These are phyloP conservation scores for Unio pictorum DNA, from an alignment of 2,888 invertebrate species.

Conservation along the genomic window DNA sequence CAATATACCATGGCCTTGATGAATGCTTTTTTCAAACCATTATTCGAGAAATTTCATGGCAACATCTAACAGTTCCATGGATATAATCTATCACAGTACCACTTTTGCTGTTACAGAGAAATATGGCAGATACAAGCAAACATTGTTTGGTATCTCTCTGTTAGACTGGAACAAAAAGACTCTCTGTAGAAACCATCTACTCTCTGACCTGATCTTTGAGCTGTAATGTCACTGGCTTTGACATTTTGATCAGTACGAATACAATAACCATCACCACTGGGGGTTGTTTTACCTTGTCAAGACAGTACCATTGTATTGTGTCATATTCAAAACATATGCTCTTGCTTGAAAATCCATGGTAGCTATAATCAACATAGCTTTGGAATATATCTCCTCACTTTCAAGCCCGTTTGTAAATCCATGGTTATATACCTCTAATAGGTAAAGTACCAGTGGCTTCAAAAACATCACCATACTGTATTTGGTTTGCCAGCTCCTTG, in stretches of 20 bases:
- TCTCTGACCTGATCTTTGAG: conserved; percentile 3
- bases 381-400: conserved; percentile 4
- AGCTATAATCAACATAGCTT: conserved; percentile 13
- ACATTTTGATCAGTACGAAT: conserved; percentile 8
- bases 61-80: conserved; percentile 26
- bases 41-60: conserved; percentile 14
- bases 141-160: background rate
- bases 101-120: conserved; percentile 13
- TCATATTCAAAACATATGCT: conserved; percentile 23
- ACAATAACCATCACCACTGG: conserved; percentile 16
- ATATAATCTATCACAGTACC: conserved; percentile 19
- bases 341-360: conserved; percentile 33
- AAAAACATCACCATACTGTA: conserved; percentile 23
- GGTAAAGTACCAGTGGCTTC: conserved; percentile 17
- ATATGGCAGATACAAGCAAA: conserved; percentile 19
- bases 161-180: too few relatives aligned
- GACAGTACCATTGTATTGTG: conserved; percentile 26
- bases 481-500: conserved; percentile 3
- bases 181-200: conserved; percentile 6
- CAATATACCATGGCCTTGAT: too few relatives aligned
- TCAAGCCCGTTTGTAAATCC: conserved; percentile 5
- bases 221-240: conserved; percentile 2
- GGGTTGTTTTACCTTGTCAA: conserved; percentile 3
- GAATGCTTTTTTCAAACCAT: conserved; percentile 19
- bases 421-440: conserved; percentile 5